phyloP scores from a whole-genome alignment of 2,888 invertebrate species.

The Plagodis pulveraria region DNA sequence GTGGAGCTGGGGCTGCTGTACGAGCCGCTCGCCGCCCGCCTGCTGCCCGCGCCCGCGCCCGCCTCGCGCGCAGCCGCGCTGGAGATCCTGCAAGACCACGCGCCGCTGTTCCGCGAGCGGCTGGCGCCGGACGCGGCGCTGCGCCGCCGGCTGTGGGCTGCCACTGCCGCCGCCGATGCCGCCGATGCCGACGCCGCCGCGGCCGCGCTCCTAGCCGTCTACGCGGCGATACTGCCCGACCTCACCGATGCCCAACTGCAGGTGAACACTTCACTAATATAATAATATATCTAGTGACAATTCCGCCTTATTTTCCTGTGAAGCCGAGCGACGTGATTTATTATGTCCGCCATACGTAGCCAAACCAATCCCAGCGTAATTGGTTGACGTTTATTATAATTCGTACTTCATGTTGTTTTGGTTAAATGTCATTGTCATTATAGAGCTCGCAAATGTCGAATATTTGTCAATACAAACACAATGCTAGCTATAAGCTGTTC shows the following conservation, averaged over 20 bases:
- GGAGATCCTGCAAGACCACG: conserved; percentile 20
- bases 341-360: no score
- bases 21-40: conserved; percentile 10
- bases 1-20: conserved; percentile 23
- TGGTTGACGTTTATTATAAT: no score
- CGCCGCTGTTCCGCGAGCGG: conserved; percentile 38
- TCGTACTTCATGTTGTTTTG: no score
- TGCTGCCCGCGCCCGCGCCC: neutral
- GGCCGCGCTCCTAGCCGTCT: conserved; percentile 3
- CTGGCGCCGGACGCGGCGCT: conserved; percentile 21
- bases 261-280: neutral
- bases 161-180: neutral
- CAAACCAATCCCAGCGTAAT: no score
- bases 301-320: no score
- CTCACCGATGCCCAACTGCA: neutral
- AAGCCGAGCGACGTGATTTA: no score
- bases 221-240: neutral
- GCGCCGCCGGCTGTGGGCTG: conserved; percentile 25
- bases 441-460: no score
- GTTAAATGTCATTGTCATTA: no score
- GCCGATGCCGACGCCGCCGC: conserved; percentile 1
- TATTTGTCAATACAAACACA: no score
- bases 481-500: no score
- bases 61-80: conserved; percentile 20
- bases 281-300: no score